Conservation (phyloP, 2,888 invertebrate species). For the Leptarthrus brevirostris region DNA sequence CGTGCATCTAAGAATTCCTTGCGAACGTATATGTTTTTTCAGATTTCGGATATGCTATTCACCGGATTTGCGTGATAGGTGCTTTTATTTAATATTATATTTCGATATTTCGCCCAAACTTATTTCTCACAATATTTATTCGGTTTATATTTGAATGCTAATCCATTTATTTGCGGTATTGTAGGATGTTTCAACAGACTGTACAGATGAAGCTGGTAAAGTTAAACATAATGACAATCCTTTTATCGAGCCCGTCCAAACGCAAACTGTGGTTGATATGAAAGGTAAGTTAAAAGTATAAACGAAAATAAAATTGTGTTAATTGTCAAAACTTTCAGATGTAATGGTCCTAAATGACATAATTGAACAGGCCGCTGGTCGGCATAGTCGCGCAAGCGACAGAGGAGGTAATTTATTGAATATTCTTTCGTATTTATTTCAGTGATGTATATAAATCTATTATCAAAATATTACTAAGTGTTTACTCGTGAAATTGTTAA, state of each 20-base stretch:
- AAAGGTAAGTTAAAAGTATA: slow-evolving; percentile 85
- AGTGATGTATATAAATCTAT: slow-evolving; percentile 4
- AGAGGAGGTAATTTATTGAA: slow-evolving; percentile 80
- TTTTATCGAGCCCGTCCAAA: slow-evolving; percentile 88
- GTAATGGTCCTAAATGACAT: slow-evolving; percentile 97
- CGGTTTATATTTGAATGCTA: not conserved
- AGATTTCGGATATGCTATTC: too few species aligned
- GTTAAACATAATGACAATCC: slow-evolving; percentile 90
- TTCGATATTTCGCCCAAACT: too few species aligned
- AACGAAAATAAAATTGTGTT: too few species aligned
- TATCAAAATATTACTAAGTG: not conserved
- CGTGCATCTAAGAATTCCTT: too few species aligned
- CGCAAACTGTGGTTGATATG: slow-evolving; percentile 92
- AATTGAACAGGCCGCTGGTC: slow-evolving; percentile 93
- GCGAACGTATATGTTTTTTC: too few species aligned
- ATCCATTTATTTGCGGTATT: too few species aligned
- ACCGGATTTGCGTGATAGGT: too few species aligned
- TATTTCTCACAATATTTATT: not conserved
- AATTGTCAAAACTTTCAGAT: slow-evolving; percentile 72
- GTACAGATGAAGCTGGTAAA: slow-evolving; percentile 83
- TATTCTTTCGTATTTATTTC: not conserved
- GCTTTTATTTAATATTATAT: too few species aligned
- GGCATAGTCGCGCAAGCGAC: slow-evolving; percentile 86
- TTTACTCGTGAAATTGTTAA: slow-evolving; percentile 16
- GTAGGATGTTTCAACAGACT: slow-evolving; percentile 85